Evolutionary conservation across 2,113 vertebrate genomes (phyloP).

Genomic region (Geococcyx californianus): DNA sequence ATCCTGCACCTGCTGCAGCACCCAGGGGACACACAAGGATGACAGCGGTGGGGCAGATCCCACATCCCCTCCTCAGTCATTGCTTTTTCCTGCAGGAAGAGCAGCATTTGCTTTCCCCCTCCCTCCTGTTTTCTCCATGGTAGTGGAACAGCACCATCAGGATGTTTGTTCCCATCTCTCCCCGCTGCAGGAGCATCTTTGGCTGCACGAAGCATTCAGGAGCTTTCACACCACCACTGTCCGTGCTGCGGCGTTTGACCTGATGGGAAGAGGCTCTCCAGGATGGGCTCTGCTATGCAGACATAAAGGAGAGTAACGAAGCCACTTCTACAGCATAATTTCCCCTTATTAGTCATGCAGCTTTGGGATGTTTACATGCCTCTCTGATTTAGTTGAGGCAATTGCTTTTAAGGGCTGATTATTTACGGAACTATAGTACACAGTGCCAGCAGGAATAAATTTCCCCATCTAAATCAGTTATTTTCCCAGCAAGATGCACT

Average conservation of each 20-base stretch:
- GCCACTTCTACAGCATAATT: not conserved
- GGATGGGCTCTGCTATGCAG: fast-evolving
- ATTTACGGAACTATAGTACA: not conserved
- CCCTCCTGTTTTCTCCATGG: not conserved
- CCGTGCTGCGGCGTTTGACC: fast-evolving
- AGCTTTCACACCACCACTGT: not conserved
- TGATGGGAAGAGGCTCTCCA: not conserved
- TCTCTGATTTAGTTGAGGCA: not conserved
- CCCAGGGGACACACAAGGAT: not conserved
- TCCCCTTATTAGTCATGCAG: not conserved
- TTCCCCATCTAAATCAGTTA: not conserved
- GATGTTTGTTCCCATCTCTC: not conserved
- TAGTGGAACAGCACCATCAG: fast-evolving
- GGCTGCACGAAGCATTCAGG: not conserved
- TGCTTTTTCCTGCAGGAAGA: not conserved
- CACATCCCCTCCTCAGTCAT: fast-evolving
- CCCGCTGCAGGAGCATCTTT: fast-evolving
- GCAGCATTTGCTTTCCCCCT: not conserved
- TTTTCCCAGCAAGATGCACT: not conserved
- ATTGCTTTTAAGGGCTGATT: not conserved
- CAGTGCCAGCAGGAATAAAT: not conserved
- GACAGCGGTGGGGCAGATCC: fast-evolving
- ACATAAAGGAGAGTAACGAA: not conserved
- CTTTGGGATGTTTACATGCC: not conserved
- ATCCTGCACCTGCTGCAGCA: not conserved